Percentiles rank a stretch among this genome's conserved stretches.
These are phyloP conservation scores for Entomobrya proxima DNA, from an alignment of 2,888 invertebrate species.

Conservation along the genomic window DNA sequence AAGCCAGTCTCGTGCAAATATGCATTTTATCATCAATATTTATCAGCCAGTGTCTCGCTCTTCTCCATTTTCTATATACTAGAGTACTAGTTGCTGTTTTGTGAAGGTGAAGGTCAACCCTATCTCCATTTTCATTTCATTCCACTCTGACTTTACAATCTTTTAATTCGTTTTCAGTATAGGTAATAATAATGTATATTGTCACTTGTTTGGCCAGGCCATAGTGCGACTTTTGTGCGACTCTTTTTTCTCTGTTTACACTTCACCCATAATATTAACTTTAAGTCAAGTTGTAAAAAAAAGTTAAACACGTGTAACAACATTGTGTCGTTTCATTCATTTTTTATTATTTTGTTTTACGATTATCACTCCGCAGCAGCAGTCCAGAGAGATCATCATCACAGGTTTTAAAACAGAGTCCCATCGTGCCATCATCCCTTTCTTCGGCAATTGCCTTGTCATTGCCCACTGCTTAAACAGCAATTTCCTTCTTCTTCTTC, in stretches of 20 bases:
- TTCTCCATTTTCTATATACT: background rate
- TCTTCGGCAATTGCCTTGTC: no score
- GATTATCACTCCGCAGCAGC: background rate
- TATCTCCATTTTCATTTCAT: background rate
- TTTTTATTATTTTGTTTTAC: background rate
- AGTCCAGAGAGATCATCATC: no score
- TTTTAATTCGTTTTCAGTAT: no score
- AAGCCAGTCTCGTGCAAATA: no score
- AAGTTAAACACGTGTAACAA: conserved; percentile 3
- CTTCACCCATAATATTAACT: no score
- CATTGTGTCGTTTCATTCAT: conserved; percentile 15
- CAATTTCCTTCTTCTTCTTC: background rate
- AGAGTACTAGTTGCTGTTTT: background rate
- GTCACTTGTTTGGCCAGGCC: background rate
- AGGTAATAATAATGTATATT: no score
- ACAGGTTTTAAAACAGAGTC: no score
- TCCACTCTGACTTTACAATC: no score
- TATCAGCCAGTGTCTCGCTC: background rate
- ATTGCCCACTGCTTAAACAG: no score
- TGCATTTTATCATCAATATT: background rate
- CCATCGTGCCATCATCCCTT: no score
- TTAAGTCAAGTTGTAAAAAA: background rate
- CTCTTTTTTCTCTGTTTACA: background rate
- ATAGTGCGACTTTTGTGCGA: background rate
- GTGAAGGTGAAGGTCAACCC: conserved; percentile 29